Percentiles rank a stretch among this genome's conserved stretches.
Evolutionary conservation across 2,888 invertebrate species (phyloP).

Genomic region (Dysmachus trigonus): DNA sequence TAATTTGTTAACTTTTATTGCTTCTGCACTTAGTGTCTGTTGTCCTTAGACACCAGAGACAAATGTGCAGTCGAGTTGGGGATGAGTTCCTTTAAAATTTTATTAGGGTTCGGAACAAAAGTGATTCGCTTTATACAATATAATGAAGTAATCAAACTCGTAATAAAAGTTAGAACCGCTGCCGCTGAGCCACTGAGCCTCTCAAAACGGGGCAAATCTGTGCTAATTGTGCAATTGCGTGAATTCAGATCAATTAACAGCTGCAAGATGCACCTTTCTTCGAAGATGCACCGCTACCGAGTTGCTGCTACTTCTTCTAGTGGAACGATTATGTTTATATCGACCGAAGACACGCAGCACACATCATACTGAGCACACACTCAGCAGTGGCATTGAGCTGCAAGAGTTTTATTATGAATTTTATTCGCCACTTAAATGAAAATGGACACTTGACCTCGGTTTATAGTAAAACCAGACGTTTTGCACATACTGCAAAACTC

Average conservation of each 20-base stretch:
- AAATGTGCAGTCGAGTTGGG: neutral
- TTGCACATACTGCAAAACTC: neutral
- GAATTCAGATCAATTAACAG: conserved; percentile 8
- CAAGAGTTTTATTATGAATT: neutral
- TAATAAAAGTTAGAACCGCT: neutral
- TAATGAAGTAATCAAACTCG: conserved; percentile 4
- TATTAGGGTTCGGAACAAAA: conserved; percentile 1
- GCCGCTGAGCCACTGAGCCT: neutral
- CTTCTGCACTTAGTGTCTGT: conserved; percentile 3
- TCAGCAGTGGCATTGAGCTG: neutral
- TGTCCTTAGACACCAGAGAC: conserved; percentile 1
- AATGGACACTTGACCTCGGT: neutral
- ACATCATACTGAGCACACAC: neutral
- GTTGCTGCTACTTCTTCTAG: neutral
- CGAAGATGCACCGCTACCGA: neutral
- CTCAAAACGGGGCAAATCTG: neutral
- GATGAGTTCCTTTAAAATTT: neutral
- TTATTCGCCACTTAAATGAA: neutral
- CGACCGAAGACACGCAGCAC: neutral
- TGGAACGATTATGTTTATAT: neutral
- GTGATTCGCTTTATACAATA: neutral
- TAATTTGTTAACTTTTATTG: conserved; percentile 41
- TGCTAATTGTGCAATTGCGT: conserved; percentile 39
- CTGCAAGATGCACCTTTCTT: neutral
- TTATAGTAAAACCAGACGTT: neutral